Conservation (phyloP, 2,113 vertebrate species). For the Macroglossus sobrinus region DNA sequence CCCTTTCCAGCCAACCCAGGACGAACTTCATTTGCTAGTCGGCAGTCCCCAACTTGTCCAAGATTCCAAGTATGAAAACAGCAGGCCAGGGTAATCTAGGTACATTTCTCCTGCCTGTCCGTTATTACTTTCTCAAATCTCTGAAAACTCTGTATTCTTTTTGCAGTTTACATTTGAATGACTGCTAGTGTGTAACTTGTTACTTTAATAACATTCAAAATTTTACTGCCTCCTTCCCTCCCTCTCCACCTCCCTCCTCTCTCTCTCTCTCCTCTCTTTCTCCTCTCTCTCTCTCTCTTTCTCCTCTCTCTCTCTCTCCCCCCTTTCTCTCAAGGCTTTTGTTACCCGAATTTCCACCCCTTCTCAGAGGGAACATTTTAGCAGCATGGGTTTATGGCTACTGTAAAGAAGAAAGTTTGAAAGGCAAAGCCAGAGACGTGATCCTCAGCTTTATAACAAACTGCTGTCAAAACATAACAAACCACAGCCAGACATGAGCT, state of each 20-base stretch:
- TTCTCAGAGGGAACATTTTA: conserved; percentile 66
- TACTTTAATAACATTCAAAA: conserved; percentile 29
- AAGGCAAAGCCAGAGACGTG: conserved; percentile 76
- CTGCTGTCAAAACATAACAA: conserved; percentile 83
- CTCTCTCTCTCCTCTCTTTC: background rate
- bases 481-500: conserved; percentile 75
- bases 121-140: background rate
- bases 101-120: background rate
- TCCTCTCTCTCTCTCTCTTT: background rate
- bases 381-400: conserved; percentile 65
- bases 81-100: background rate
- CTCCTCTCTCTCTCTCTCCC: rapidly evolving
- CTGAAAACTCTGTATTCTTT: background rate
- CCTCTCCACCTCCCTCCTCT: background rate
- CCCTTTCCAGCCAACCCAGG: background rate
- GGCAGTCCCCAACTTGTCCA: background rate
- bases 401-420: conserved; percentile 78
- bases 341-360: conserved; percentile 34
- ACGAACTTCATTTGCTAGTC: background rate
- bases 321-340: conserved; percentile 8
- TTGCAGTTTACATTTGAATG: background rate
- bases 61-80: background rate
- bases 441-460: conserved; percentile 80
- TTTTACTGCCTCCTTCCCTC: background rate
- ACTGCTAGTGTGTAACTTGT: background rate